Evolutionary conservation across 2,888 invertebrate genomes (phyloP), one percentile per base, ranked within the genome.

Genomic region (Autographa pulchrina): DNA sequence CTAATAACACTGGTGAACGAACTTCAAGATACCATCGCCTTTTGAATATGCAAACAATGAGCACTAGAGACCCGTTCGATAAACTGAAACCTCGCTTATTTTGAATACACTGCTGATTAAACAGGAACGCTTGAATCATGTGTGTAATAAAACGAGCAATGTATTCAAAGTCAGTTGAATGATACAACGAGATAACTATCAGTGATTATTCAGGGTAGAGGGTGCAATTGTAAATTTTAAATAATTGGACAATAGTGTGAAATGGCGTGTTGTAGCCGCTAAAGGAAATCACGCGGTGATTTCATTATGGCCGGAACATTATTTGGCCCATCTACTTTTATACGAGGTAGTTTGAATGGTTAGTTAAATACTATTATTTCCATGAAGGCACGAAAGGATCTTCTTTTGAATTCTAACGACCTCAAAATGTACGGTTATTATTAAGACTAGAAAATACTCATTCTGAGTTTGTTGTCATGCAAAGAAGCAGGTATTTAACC

Each of bases 1-100:
- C 84, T 74, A 74, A 80, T 77, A 82, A 82, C 16, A 62, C 77
- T 82, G 82, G 83, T 72, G 67, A 65, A 72, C 65, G 67, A 77
- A 78, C 70, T 73, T 69, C 8, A 68, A 80, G 86, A 85, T 83
- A 72, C 70, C 67, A 82, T 83, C 85, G 73, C 63, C 68, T 76
- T 75, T 69, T 70, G 78, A 82, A 86, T 87, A 87, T 88, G 86
- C 88, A 89, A 86, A 89, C 89, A 89, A 88, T 87, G 82, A 85
- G 73, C 68, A 80, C 77, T 86, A 70, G 70, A 68, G 61, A 72
- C 70, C 72, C 73, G 70, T 84, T 75, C 79, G 65, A 77, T 79
- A 82, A 69, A 82, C 79, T 83, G 79, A 78, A 81, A 79, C 72
- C 75, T 79, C 76, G 74, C 68, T 66, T 66, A 68, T 81, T 84